These are phyloP conservation scores for Coenonympha arcania DNA, from an alignment of 2,888 invertebrate species.

Conservation along the genomic window DNA sequence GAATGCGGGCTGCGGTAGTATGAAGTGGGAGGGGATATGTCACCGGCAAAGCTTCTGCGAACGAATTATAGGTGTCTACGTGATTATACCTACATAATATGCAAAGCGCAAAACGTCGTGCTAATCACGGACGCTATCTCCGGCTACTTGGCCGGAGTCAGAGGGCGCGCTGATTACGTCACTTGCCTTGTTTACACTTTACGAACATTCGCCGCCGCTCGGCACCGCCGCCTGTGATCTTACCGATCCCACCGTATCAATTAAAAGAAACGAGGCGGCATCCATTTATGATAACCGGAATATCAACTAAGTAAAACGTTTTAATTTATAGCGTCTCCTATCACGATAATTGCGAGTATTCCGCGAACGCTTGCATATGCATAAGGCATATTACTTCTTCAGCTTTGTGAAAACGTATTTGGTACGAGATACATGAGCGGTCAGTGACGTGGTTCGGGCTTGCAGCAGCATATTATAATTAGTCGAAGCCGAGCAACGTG, in stretches of 20 bases:
- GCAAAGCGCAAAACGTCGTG: conserved; percentile 1
- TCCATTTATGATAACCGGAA: conserved; percentile 31
- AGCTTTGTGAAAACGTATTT: conserved; percentile 27
- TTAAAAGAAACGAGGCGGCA: conserved; percentile 39
- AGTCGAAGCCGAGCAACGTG: conserved; percentile 67
- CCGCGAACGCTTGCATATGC: conserved; percentile 15
- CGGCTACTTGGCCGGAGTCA: conserved; percentile 53
- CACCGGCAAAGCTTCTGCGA: too few relatives aligned
- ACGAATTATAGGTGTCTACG: too few relatives aligned
- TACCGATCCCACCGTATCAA: conserved; percentile 43
- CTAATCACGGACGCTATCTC: conserved; percentile 21
- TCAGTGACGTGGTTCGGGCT: conserved; percentile 50
- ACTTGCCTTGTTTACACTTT: conserved; percentile 50
- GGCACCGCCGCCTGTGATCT: conserved; percentile 55
- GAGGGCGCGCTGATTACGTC: conserved; percentile 59
- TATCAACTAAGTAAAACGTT: conserved; percentile 12
- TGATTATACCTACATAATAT: not conserved
- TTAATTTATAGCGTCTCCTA: conserved; percentile 14
- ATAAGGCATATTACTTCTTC: too few relatives aligned
- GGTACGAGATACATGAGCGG: conserved; percentile 42
- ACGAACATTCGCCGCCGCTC: conserved; percentile 39
- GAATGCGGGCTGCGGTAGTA: too few relatives aligned
- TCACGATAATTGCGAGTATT: conserved; percentile 18
- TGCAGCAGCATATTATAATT: conserved; percentile 69
- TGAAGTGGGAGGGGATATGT: too few relatives aligned